A percentile compares a stretch with the other conserved stretches of the same genome.
Conservation (phyloP, 1,140 invertebrate species). For the Scaptodrosophila lebanonensis region DNA sequence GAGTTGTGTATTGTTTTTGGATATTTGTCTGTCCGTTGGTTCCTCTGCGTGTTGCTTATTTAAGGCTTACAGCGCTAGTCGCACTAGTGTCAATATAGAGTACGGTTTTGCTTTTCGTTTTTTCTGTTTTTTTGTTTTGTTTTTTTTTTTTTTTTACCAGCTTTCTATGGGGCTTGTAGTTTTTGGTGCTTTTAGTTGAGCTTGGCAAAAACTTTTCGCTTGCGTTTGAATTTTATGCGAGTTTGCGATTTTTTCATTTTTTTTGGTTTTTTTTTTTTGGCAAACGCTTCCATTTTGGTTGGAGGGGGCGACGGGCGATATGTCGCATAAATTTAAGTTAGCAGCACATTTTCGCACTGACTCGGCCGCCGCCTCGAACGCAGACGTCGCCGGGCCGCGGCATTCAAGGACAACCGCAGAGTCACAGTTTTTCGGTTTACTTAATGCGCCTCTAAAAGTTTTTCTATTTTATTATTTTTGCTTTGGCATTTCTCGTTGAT, state of each 20-base stretch:
- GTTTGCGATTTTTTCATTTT: constrained; percentile 51
- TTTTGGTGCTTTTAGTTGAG: constrained; percentile 25
- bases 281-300: neutral
- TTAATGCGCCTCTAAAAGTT: constrained; percentile 73
- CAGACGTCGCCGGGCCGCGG: neutral
- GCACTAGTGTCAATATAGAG: neutral
- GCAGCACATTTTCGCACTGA: constrained; percentile 64
- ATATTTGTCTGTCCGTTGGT: constrained; percentile 5
- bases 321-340: constrained; percentile 74
- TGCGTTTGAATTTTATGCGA: constrained; percentile 70
- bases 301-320: constrained; percentile 11
- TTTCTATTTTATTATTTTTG: constrained; percentile 73
- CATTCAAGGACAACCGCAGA: constrained; percentile 67
- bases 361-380: neutral
- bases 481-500: constrained; percentile 5
- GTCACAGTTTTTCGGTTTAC: constrained; percentile 69
- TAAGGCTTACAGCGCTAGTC: neutral
- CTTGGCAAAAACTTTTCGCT: constrained; percentile 66
- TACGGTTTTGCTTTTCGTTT: neutral
- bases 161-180: too few species aligned
- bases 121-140: constrained; percentile 10
- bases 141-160: constrained; percentile 7
- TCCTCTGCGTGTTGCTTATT: constrained; percentile 1
- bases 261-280: constrained; percentile 16
- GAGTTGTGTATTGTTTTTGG: constrained; percentile 41